Conservation (phyloP, 2,888 invertebrate species). For the Mythimna loreyi region DNA sequence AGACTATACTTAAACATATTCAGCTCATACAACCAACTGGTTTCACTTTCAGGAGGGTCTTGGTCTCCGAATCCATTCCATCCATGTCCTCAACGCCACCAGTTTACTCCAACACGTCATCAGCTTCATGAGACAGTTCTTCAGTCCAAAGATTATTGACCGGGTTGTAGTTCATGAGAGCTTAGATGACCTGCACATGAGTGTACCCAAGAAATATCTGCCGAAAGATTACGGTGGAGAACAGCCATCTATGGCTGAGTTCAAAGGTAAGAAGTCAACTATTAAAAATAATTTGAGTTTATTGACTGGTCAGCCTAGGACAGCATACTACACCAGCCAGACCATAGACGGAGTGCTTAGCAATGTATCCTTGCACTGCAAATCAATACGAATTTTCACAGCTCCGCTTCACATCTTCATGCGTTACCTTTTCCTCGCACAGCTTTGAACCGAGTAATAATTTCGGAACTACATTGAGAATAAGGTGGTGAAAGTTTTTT, state of each 20-base stretch:
- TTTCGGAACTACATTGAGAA: no score
- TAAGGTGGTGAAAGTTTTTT: no score
- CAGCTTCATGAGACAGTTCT: conserved; percentile 79
- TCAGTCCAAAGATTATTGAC: conserved; percentile 83
- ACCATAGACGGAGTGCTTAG: no score
- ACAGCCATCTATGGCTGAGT: conserved; percentile 73
- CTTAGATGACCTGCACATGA: conserved; percentile 76
- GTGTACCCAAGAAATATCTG: conserved; percentile 76
- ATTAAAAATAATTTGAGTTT: no score
- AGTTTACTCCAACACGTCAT: conserved; percentile 75
- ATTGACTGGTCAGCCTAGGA: no score
- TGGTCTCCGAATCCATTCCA: conserved; percentile 79
- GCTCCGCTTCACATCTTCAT: no score
- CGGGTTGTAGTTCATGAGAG: conserved; percentile 77
- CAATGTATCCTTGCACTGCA: no score
- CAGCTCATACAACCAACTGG: background rate
- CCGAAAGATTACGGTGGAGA: conserved; percentile 83
- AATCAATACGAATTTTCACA: no score
- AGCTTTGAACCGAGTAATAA: no score
- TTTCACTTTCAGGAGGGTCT: conserved; percentile 85
- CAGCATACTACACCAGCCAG: no score
- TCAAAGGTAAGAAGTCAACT: conserved; percentile 78
- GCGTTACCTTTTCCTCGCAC: no score
- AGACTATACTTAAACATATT: no score
- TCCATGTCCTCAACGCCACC: conserved; percentile 85